Evolutionary conservation across 2,797 vertebrate genomes (phyloP).

Genomic region (Tenualosa ilisha): DNA sequence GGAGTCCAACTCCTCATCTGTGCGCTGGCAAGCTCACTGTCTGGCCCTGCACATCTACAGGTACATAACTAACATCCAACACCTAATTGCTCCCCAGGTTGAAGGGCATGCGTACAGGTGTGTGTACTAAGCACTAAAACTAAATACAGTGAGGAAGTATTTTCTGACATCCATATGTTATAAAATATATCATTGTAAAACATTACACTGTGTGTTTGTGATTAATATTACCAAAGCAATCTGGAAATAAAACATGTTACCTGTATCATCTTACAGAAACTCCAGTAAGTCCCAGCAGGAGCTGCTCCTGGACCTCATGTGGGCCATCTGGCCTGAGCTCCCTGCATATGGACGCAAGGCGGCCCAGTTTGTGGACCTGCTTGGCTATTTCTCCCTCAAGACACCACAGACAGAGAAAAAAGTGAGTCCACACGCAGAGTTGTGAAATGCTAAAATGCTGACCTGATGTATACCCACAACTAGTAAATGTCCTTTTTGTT

Average conservation of each 20-base stretch:
- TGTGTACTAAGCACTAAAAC: too few species aligned
- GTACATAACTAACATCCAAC: conserved; percentile 60
- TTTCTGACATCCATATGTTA: too few species aligned
- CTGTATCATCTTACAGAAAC: conserved; percentile 75
- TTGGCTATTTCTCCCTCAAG: conserved; percentile 98
- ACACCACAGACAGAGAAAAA: conserved; percentile 98
- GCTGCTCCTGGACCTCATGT: conserved; percentile 92
- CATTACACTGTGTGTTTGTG: background rate
- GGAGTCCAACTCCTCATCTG: conserved; percentile 95
- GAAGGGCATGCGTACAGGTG: too few species aligned
- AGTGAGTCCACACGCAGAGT: conserved; percentile 64
- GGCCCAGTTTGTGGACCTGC: conserved; percentile 96
- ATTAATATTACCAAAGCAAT: background rate
- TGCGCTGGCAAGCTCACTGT: conserved; percentile 98
- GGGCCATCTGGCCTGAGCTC: conserved; percentile 99
- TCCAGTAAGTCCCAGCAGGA: conserved; percentile 97
- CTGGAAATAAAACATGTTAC: background rate
- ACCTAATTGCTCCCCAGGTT: too few species aligned
- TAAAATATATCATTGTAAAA: background rate
- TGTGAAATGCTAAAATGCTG: too few species aligned
- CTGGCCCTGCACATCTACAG: conserved; percentile 96
- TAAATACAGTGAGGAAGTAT: too few species aligned
- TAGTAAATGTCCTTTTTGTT: background rate
- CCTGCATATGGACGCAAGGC: conserved; percentile 98
- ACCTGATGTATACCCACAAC: too few species aligned